Base-by-base conservation (phyloP, 2,797 vertebrate genomes). In the Tarsius wallacei region DNA sequence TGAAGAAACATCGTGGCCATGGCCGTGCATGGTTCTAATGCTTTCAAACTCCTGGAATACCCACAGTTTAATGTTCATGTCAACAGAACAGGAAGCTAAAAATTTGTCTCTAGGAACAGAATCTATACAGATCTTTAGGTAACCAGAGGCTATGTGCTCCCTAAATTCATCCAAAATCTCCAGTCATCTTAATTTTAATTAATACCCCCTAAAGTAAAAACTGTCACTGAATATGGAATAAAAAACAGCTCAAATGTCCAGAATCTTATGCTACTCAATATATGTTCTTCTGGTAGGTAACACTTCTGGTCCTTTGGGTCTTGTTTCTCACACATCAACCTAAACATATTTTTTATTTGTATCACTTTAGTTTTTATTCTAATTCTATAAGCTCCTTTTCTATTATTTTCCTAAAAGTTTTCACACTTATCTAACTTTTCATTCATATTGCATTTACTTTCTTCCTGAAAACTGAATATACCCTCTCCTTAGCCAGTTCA, bases 41-140 rank as follows among this genome's bases (percentile, higher is more conserved):
- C 99, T 99, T 97, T 99, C 99, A 94, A 99, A 99, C 97, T 99
- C 99, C 97, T 99, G 99, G 98, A 99, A 99, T 98, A 99, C 99
- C 99, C 99, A 99, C 98, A 99, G 98, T 98, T 99, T 99, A 98
- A 99, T 99, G 93, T 99, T 99, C 99, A 99, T 99, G 98, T 99
- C 99, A 95, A 99, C 99, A 97, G 99, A 99, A 98, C 99, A 99
- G 94, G 99, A 99, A 88, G 99, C 99, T 93, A 99, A 98, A 91
- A 99, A 98, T 98, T 99, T 99, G 97, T 99, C 99, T 81, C 99
- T 99, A 95, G 99, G 99, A 98, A 99, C 99, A 98, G 99, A 99
- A 97, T 99, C 97, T 99, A 99, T 98, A 99, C 99, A 7, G 99
- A 98, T 99, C 99, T 98, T 99, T 99, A 95, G 99, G 97, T 99